These are phyloP conservation scores for Mizuhopecten yessoensis DNA, from an alignment of 1,140 invertebrate genomes.

Conservation along the genomic window DNA sequence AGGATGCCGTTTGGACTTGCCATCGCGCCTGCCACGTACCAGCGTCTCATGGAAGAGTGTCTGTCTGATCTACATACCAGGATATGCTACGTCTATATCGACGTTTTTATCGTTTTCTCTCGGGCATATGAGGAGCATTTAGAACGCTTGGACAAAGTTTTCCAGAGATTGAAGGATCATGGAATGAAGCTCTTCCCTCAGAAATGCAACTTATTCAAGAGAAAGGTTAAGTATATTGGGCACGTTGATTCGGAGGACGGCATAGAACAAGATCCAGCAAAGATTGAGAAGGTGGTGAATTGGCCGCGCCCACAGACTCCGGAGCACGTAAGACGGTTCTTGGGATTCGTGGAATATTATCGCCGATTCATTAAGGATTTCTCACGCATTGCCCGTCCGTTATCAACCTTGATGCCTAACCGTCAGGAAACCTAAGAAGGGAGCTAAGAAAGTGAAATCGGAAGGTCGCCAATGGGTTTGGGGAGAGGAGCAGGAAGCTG, in stretches of 20 bases:
- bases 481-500: too few relatives aligned
- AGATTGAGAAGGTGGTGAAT: too few relatives aligned
- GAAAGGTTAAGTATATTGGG: conserved; percentile 36
- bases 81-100: conserved; percentile 10
- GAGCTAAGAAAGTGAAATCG: too few relatives aligned
- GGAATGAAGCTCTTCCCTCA: conserved; percentile 30
- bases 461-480: too few relatives aligned
- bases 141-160: not conserved
- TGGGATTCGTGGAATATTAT: too few relatives aligned
- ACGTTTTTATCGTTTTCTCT: conserved; percentile 41
- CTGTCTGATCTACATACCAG: not conserved
- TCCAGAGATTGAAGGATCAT: not conserved
- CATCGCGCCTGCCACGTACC: conserved; percentile 42
- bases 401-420: not conserved
- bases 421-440: too few relatives aligned
- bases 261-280: too few relatives aligned
- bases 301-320: too few relatives aligned
- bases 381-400: too few relatives aligned
- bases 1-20: conserved; percentile 36
- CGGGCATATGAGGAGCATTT: conserved; percentile 47
- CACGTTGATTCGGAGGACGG: conserved; percentile 21
- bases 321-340: too few relatives aligned
- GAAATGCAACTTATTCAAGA: conserved; percentile 44
- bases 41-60: conserved; percentile 37
- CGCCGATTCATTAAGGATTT: too few relatives aligned